phyloP scores from a whole-genome alignment of 2,113 vertebrate genomes.

The Sylvicapra grimmia region DNA sequence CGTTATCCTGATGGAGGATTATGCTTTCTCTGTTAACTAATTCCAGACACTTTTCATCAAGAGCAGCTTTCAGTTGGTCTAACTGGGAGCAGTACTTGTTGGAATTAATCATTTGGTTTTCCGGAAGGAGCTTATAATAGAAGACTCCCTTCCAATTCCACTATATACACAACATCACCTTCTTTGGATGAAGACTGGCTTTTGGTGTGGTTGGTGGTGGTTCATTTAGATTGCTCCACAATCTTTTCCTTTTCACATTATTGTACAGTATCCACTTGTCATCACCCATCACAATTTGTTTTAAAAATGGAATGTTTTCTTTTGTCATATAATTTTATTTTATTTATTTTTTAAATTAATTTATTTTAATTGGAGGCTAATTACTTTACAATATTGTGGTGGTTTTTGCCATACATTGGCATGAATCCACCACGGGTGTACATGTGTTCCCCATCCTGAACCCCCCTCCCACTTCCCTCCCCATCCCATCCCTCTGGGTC shows the following conservation, averaged over 20 bases:
- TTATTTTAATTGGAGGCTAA: not conserved
- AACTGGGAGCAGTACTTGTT: not conserved
- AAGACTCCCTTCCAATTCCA: not conserved
- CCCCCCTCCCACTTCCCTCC: not conserved
- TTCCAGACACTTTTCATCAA: not conserved
- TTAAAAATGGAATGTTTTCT: not conserved
- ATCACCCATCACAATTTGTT: not conserved
- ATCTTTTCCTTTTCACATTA: not conserved
- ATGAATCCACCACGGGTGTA: fast-evolving
- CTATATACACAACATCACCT: not conserved
- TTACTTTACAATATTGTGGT: not conserved
- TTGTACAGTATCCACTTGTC: not conserved
- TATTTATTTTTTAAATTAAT: not conserved
- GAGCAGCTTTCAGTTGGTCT: not conserved
- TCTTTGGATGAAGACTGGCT: not conserved
- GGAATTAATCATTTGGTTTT: not conserved
- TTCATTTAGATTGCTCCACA: not conserved
- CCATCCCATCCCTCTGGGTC: not conserved
- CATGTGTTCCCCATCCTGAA: not conserved
- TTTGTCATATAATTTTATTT: not conserved
- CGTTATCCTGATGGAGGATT: not conserved
- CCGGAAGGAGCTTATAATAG: not conserved
- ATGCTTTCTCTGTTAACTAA: not conserved
- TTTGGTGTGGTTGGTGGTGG: not conserved
- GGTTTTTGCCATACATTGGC: not conserved